Conservation (phyloP, 2,113 vertebrate species). For the Phainopepla nitens region DNA sequence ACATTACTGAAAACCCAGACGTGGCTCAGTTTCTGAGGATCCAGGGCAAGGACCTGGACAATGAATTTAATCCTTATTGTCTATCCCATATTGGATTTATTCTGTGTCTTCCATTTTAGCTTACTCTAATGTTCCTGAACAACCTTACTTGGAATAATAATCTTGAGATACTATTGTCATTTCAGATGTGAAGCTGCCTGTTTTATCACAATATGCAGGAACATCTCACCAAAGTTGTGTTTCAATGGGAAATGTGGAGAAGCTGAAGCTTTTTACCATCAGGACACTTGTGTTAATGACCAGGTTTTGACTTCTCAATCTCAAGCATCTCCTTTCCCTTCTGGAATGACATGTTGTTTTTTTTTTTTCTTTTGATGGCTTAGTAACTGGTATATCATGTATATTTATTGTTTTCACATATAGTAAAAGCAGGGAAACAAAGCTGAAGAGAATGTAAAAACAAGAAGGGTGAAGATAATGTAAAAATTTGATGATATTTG, state of each 20-base stretch:
- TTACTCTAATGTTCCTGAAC: not conserved
- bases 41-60: not conserved
- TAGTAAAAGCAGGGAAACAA: constrained; percentile 29
- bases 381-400: constrained; percentile 29
- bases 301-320: not conserved
- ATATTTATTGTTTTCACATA: constrained; percentile 73
- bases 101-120: not conserved
- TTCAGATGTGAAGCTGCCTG: constrained; percentile 18
- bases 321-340: constrained; percentile 1
- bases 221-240: not conserved
- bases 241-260: not conserved
- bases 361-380: constrained; percentile 26
- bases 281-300: not conserved
- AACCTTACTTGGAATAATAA: not conserved
- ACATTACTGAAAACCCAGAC: not conserved
- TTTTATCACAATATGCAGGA: not conserved
- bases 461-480: not conserved
- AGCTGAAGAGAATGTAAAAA: not conserved
- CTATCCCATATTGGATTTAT: not conserved
- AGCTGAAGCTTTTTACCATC: not conserved
- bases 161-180: not conserved
- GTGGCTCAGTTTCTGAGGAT: not conserved
- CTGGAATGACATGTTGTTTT: not conserved
- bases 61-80: not conserved
- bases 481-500: not conserved